Percentiles rank a stretch among this genome's conserved stretches.
Conservation (phyloP, 2,797 vertebrate genomes). For the Perodicticus potto region DNA sequence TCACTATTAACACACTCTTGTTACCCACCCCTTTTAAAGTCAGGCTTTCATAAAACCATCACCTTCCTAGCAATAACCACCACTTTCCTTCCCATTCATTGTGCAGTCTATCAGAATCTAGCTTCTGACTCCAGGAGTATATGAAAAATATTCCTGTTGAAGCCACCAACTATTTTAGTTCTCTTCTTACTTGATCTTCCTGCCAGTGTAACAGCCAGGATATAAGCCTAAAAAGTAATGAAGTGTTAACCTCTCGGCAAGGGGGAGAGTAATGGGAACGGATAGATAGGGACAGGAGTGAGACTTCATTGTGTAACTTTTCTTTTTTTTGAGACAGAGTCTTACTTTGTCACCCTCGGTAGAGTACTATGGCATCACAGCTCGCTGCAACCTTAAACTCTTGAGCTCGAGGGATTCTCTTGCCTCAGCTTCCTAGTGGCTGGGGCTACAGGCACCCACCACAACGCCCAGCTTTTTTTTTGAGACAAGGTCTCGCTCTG, state of each 20-base stretch:
- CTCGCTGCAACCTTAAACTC: no score
- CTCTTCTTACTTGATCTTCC: constrained; percentile 16
- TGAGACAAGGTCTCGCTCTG: no score
- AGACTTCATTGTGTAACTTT: not conserved
- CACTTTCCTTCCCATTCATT: not conserved
- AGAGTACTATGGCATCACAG: no score
- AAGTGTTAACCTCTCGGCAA: not conserved
- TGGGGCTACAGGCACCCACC: no score
- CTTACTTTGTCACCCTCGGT: no score
- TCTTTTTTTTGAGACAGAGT: not conserved
- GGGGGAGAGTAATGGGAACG: not conserved
- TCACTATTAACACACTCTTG: not conserved
- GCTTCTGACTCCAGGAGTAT: not conserved
- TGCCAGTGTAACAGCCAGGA: not conserved
- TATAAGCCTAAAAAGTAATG: not conserved
- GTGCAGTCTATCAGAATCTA: not conserved
- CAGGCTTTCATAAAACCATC: not conserved
- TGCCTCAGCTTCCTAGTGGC: no score
- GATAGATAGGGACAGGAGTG: not conserved
- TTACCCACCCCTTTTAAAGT: not conserved
- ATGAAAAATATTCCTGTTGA: not conserved
- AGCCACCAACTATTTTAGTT: constrained; percentile 1
- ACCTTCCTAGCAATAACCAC: not conserved
- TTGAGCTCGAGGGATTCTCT: no score
- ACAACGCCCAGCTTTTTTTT: no score